Base-by-base conservation (phyloP, 2,113 vertebrate species). In the Rhea pennata region DNA sequence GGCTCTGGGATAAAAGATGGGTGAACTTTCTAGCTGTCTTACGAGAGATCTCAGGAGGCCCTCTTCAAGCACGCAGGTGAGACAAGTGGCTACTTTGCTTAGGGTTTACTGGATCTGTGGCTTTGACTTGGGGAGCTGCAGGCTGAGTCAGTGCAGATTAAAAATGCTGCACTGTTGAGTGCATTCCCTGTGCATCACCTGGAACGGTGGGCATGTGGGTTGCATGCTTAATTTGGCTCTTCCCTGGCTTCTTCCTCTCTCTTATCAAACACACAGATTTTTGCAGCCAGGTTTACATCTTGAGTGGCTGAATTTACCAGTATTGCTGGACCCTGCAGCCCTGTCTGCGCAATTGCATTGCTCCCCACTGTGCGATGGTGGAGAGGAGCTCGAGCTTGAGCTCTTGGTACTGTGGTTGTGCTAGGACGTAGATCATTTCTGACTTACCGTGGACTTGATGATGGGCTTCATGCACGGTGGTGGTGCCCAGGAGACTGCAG, bases 11-110 rank as follows among this genome's bases (percentile, higher is more conserved):
- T 7, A 12, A 59, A 51, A 56, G 23, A 16, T 48, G 53, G 2
- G 4, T 22, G 33, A 23, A 56, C 54, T 31, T 15, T 15, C 27
- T 56, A 5, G 12, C 61, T 69, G 75, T 40, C n/a, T 10, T 24
- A 23, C 42, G 12, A 31, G 26, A 36, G 42, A 31, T 11, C 3
- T 1, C 1, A 2, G 0, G 3, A 5, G 56, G 24, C 36, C 26
- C 19, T 15, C 3, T 0, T 8, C 40, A 10, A 39, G 19, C 24
- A 15, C 8, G 33, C 46, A 5, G 15, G 1, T 7, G 13, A 21
- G 33, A 20, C 29, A 40, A 19, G 8, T 21, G 75, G 29, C 73
- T 50, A 44, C 78, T 84, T 80, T 61, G 12, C 50, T 74, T 39
- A 6, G 5, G 29, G 66, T 4, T 51, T 19, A 4, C 0, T 0